Conservation (phyloP, 2,888 invertebrate genomes). For the Galeruca laticollis region DNA sequence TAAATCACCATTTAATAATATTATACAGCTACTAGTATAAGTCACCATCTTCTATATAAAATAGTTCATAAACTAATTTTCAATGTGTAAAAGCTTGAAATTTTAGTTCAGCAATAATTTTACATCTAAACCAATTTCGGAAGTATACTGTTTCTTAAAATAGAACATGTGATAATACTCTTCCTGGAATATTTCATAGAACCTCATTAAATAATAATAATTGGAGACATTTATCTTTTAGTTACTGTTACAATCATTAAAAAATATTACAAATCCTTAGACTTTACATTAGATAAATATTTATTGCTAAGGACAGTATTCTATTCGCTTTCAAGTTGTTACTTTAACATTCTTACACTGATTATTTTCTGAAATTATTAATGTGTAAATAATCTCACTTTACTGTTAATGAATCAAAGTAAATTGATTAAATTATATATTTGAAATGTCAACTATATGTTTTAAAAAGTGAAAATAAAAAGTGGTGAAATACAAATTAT, state of each 20-base stretch:
- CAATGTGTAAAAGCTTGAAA: neutral
- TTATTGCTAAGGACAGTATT: neutral
- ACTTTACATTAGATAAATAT: too few species aligned
- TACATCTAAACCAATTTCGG: slow-evolving; percentile 5
- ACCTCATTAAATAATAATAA: neutral
- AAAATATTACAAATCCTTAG: too few species aligned
- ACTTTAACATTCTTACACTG: too few species aligned
- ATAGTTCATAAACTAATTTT: neutral
- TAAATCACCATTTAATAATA: neutral
- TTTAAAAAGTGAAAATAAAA: too few species aligned
- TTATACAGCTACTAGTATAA: neutral
- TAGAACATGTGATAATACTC: slow-evolving; percentile 20
- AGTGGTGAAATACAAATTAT: too few species aligned
- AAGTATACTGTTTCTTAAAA: slow-evolving; percentile 12
- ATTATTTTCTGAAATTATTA: too few species aligned
- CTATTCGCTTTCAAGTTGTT: neutral
- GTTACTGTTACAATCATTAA: neutral
- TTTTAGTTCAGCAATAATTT: neutral
- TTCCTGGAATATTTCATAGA: slow-evolving; percentile 11
- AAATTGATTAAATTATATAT: too few species aligned
- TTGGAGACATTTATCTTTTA: neutral
- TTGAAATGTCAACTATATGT: too few species aligned
- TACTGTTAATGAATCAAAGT: too few species aligned
- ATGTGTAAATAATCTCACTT: too few species aligned
- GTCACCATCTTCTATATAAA: neutral